Evolutionary conservation across 2,113 vertebrate species (phyloP), one percentile per base, ranked within the genome.

Genomic region (Balaenoptera acutorostrata): DNA sequence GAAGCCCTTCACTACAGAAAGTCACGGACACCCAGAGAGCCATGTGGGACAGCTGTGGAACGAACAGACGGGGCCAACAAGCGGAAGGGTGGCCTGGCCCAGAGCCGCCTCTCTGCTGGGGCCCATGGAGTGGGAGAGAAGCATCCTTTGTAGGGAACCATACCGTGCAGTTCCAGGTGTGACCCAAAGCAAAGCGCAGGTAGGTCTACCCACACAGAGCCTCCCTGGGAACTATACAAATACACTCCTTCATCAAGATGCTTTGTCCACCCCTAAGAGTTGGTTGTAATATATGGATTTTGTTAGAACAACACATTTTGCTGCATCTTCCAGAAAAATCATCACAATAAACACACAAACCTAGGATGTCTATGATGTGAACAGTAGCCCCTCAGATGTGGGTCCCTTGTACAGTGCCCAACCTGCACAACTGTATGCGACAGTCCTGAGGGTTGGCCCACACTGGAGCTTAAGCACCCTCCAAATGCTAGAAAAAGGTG

Each of bases 21-120:
- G 15, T 23, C 59, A 29, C 0, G 0, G 14, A 33, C 11, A 17
- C 23, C 46, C 36, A 27, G 8, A 6, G 5, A 31, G 27, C 36
- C 23, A 17, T 44, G 17, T 12, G 36, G 29, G 5, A 41, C 11
- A 0, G 20, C 6, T 1, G 39, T 2, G 1, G 77, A 13, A 39
- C 33, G 12, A 49, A 64, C 15, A n/a, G 49, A 68, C 33, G 27
- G 44, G 11, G 52, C 57, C 39, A 18, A 18, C 8, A 3, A 27
- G 29, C 0, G 0, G 63, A 69, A 27, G 39, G 36, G 55, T 0
- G 52, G 55, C 36, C n/a, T 33, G 13, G 46, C 36, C 25, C 21
- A 23, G 7, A 7, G 12, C 77, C 59, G 2, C 29, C 46, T 14
- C 27, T 59, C 68, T 25, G 68, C 11, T 12, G 29, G 27, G 8